Percentiles rank a stretch among this genome's conserved stretches.
phyloP scores from a whole-genome alignment of 2,113 vertebrate genomes.

The Mustelus asterias region DNA sequence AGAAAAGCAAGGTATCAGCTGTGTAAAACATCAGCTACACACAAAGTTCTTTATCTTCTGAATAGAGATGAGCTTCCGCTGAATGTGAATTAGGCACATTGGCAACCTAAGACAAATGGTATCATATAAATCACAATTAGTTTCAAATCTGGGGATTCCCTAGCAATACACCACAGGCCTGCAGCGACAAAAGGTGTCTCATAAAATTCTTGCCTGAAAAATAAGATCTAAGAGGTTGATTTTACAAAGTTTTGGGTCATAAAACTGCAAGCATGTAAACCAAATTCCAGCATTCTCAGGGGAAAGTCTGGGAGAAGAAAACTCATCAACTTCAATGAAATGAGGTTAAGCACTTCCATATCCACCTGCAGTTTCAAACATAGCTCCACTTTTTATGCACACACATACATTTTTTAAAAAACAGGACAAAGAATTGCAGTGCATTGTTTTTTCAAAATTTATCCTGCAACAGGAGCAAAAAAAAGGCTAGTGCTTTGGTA shows the following conservation, averaged over 20 bases:
- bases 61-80: background rate
- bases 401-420: too few relatives aligned
- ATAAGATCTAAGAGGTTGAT: background rate
- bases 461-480: too few relatives aligned
- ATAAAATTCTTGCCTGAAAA: background rate
- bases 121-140: background rate
- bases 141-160: background rate
- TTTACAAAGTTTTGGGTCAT: background rate
- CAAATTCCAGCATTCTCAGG: background rate
- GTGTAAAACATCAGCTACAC: background rate
- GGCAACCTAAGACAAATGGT: background rate
- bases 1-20: too few relatives aligned
- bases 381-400: too few relatives aligned
- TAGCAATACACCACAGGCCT: background rate
- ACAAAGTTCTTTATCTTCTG: background rate
- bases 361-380: too few relatives aligned
- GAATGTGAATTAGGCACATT: background rate
- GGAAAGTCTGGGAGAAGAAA: background rate
- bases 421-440: too few relatives aligned
- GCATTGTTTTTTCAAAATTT: too few relatives aligned
- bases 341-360: background rate
- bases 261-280: background rate
- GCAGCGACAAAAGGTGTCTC: background rate
- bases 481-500: too few relatives aligned
- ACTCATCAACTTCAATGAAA: background rate